phyloP scores from a whole-genome alignment of 2,888 invertebrate genomes.

The Serrognathus titanus region DNA sequence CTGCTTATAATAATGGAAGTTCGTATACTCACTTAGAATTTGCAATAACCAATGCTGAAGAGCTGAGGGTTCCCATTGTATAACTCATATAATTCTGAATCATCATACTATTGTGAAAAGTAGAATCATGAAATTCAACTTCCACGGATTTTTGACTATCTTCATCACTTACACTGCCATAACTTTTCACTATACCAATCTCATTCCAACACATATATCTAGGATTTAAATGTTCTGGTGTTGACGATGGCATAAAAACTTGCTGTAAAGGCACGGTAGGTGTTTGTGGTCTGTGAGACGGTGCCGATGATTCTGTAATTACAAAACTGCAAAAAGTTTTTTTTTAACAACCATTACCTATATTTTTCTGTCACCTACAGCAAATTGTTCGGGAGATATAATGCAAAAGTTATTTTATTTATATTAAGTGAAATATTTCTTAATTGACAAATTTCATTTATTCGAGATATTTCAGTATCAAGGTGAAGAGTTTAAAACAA shows the following conservation, averaged over 20 bases:
- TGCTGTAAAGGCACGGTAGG: constrained; percentile 63
- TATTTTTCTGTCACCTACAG: no score
- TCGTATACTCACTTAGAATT: constrained; percentile 56
- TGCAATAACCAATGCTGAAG: constrained; percentile 75
- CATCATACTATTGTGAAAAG: constrained; percentile 85
- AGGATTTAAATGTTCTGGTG: constrained; percentile 73
- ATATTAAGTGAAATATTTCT: no score
- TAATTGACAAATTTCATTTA: no score
- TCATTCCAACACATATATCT: constrained; percentile 86
- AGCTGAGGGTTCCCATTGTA: constrained; percentile 82
- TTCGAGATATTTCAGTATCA: no score
- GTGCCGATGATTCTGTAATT: constrained; percentile 22
- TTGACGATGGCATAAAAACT: constrained; percentile 89
- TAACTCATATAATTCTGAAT: constrained; percentile 83
- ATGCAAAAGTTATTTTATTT: no score
- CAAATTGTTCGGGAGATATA: no score
- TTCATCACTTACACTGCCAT: constrained; percentile 51
- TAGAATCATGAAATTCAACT: constrained; percentile 92
- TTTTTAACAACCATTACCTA: neutral
- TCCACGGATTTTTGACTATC: constrained; percentile 70
- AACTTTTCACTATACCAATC: constrained; percentile 84
- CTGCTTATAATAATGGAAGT: no score
- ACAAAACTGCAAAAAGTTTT: constrained; percentile 9
- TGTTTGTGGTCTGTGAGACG: constrained; percentile 42
- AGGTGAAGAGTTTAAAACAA: no score